A percentile compares a stretch with the other conserved stretches of the same genome.
phyloP scores from a whole-genome alignment of 2,888 invertebrate species.

The Protonemura montana region DNA sequence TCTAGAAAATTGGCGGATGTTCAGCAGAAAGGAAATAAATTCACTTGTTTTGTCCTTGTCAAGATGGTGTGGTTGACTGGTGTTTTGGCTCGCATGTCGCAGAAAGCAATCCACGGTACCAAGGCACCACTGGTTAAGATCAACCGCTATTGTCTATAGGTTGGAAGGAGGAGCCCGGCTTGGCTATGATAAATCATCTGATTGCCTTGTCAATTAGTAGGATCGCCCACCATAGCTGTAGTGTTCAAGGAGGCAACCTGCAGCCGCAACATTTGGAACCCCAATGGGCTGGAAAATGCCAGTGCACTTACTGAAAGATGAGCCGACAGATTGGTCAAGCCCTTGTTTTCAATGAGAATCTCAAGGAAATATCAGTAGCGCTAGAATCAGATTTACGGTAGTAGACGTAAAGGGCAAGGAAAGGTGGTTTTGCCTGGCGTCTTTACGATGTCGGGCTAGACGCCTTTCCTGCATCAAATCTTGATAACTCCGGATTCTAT shows the following conservation, averaged over 20 bases:
- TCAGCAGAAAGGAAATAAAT: neutral
- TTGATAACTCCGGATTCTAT: too few species aligned
- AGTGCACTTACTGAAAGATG: neutral
- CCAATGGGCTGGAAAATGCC: neutral
- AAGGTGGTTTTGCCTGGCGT: neutral
- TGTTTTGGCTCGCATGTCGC: neutral
- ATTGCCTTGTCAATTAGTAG: neutral
- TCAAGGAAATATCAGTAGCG: neutral
- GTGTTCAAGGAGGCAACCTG: neutral
- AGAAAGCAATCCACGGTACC: neutral
- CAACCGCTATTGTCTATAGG: neutral
- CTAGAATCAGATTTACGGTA: neutral
- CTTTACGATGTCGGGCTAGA: too few species aligned
- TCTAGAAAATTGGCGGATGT: neutral
- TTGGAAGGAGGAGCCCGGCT: neutral
- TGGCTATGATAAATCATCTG: constrained; percentile 12
- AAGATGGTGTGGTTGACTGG: neutral
- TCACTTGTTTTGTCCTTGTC: neutral
- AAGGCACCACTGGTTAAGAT: neutral
- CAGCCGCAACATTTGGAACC: neutral
- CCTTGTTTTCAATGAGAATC: neutral
- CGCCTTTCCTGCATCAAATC: too few species aligned
- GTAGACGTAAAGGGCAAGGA: neutral
- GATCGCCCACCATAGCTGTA: neutral
- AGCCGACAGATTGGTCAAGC: neutral